Evolutionary conservation across 2,113 vertebrate species (phyloP).

Genomic region (Clarias batrachus): DNA sequence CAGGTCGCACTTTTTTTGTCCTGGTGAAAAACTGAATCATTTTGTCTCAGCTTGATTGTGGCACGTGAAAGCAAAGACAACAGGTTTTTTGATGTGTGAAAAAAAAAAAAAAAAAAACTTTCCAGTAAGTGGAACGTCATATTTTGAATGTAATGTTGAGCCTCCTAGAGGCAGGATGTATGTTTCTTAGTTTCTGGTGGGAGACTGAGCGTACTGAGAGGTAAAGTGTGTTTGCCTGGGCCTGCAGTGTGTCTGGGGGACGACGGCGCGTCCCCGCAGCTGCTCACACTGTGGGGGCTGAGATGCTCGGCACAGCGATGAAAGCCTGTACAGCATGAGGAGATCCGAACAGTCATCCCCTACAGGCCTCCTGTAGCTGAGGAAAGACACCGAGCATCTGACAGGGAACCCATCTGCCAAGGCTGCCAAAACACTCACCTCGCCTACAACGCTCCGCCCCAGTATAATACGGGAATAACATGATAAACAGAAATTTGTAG

Average conservation of each 20-base stretch:
- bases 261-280: conserved; percentile 1
- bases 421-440: conserved; percentile 7
- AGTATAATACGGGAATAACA: not conserved
- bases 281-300: conserved; percentile 20
- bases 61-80: not conserved
- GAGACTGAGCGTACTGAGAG: not conserved
- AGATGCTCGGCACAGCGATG: conserved; percentile 22
- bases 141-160: not conserved
- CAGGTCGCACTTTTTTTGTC: not conserved
- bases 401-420: conserved; percentile 33
- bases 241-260: conserved; percentile 28
- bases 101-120: not conserved
- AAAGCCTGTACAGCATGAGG: conserved; percentile 5
- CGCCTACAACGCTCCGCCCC: not conserved
- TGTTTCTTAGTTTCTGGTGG: conserved; percentile 10
- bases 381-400: conserved; percentile 26
- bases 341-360: conserved; percentile 18
- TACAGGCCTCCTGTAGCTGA: conserved; percentile 11
- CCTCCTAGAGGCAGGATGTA: not conserved
- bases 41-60: not conserved
- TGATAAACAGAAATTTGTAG: conserved; percentile 2
- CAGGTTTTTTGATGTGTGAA: not conserved
- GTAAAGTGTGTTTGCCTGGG: conserved; percentile 8
- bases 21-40: not conserved
- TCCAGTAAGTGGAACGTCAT: not conserved